These are phyloP conservation scores for Daktulosphaira vitifoliae DNA, from an alignment of 1,140 invertebrate genomes.

Conservation along the genomic window DNA sequence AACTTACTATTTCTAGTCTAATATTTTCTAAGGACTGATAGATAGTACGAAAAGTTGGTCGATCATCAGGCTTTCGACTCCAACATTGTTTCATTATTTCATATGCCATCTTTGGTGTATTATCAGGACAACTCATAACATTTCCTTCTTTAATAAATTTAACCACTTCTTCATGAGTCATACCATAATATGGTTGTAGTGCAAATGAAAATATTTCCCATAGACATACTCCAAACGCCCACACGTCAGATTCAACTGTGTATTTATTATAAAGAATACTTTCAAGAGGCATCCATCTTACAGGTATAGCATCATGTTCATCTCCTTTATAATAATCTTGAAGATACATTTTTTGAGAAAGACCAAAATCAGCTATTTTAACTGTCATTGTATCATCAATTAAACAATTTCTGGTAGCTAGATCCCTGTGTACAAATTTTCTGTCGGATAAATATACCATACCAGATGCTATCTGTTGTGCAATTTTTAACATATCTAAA, in stretches of 20 bases:
- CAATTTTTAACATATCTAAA: conserved; percentile 70
- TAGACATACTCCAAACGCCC: conserved; percentile 85
- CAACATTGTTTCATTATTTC: conserved; percentile 89
- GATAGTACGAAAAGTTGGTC: conserved; percentile 74
- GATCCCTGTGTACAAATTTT: conserved; percentile 91
- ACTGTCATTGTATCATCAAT: conserved; percentile 89
- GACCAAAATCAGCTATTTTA: conserved; percentile 92
- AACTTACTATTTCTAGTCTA: conserved; percentile 45
- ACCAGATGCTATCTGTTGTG: conserved; percentile 78
- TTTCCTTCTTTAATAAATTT: conserved; percentile 86
- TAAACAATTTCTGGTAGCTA: conserved; percentile 91
- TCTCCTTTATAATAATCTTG: conserved; percentile 88
- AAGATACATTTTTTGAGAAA: conserved; percentile 86
- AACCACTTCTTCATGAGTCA: conserved; percentile 91
- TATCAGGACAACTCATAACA: conserved; percentile 76
- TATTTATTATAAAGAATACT: conserved; percentile 90
- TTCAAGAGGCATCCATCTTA: conserved; percentile 92
- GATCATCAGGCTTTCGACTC: conserved; percentile 69
- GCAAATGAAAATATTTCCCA: conserved; percentile 95
- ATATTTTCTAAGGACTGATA: conserved; percentile 59
- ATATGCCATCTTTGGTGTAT: conserved; percentile 82
- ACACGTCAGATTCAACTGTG: conserved; percentile 85
- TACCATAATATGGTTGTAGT: conserved; percentile 86
- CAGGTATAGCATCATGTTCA: conserved; percentile 86
- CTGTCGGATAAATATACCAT: conserved; percentile 92